phyloP scores from a whole-genome alignment of 2,888 invertebrate genomes.

The Nebria salina region DNA sequence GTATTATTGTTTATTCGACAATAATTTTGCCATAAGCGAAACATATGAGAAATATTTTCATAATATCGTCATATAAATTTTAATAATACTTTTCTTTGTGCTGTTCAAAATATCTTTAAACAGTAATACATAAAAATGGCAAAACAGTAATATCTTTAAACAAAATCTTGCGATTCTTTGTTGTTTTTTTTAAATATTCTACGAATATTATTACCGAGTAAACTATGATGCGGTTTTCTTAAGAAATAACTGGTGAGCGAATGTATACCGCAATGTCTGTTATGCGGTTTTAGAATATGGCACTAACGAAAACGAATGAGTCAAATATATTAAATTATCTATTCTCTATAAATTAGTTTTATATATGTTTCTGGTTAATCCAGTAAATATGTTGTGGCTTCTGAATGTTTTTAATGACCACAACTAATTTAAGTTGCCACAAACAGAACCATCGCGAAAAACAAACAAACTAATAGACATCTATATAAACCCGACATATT shows the following conservation, averaged over 20 bases:
- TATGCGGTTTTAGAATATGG: neutral
- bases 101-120: no score
- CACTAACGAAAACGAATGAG: constrained; percentile 13
- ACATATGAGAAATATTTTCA: no score
- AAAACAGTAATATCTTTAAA: no score
- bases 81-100: no score
- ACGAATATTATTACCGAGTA: no score
- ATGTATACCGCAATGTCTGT: neutral
- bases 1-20: constrained; percentile 6
- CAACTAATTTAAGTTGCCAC: constrained; percentile 11
- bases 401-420: constrained; percentile 7
- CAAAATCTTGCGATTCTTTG: no score
- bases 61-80: no score
- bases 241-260: neutral
- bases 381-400: constrained; percentile 4
- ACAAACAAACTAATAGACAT: neutral
- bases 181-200: no score
- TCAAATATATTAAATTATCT: constrained; percentile 10
- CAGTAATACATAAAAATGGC: no score
- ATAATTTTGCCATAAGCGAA: neutral
- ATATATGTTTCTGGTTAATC: neutral
- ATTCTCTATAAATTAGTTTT: constrained; percentile 6
- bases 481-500: no score
- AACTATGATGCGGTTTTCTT: neutral
- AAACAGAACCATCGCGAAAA: neutral